phyloP scores from a whole-genome alignment of 1,140 invertebrate species.

The Diorhabda elongata region DNA sequence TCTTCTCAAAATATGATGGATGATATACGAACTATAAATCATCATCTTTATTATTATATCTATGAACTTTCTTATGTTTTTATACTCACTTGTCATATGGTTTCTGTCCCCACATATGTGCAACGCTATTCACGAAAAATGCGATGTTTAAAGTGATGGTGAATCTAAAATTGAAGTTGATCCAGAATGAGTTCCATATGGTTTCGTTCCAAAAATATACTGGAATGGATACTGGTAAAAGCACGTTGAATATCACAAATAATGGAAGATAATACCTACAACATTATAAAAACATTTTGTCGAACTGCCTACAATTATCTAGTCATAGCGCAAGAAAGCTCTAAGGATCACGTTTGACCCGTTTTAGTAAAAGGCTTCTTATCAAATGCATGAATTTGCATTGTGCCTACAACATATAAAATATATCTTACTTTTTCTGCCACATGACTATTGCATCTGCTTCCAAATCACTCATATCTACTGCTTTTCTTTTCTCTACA shows the following conservation, averaged over 20 bases:
- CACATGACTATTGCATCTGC: conserved; percentile 81
- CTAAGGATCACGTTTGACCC: not conserved
- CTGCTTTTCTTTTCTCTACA: conserved; percentile 66
- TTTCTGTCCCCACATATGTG: conserved; percentile 83
- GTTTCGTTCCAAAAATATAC: conserved; percentile 80
- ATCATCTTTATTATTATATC: too few species aligned
- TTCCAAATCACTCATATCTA: conserved; percentile 80
- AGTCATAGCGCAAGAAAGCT: not conserved
- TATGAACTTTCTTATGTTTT: not conserved
- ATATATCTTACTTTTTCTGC: conserved; percentile 66
- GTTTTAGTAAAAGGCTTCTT: not conserved
- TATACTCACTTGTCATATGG: conserved; percentile 80
- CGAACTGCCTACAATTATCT: too few species aligned
- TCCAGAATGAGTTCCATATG: conserved; percentile 73
- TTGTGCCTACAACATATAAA: not conserved
- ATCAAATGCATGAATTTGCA: conserved; percentile 13
- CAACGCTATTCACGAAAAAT: conserved; percentile 89
- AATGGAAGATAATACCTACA: conserved; percentile 67
- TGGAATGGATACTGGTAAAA: conserved; percentile 74
- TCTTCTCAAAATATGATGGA: too few species aligned
- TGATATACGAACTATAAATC: too few species aligned
- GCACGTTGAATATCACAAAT: conserved; percentile 71
- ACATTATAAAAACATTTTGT: conserved; percentile 22
- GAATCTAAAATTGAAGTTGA: conserved; percentile 80
- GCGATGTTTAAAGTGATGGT: conserved; percentile 82